Percentiles rank a stretch among this genome's conserved stretches.
Evolutionary conservation across 2,888 invertebrate species (phyloP).

Genomic region (Saturnia japonica): DNA sequence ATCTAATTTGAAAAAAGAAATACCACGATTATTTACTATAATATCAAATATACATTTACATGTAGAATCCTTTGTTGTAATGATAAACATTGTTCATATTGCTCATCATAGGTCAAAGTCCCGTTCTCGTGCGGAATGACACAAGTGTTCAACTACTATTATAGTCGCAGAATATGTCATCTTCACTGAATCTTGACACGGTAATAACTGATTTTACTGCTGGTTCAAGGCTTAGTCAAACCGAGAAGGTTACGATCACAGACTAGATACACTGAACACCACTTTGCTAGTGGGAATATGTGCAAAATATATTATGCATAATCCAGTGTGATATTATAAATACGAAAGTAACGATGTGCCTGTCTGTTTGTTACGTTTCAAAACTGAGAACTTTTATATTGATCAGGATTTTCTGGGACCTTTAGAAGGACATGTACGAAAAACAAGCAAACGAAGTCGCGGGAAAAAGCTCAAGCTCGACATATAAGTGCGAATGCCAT

Average conservation of each 20-base stretch:
- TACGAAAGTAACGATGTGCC: too few relatives aligned
- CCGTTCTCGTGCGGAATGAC: not conserved
- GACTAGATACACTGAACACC: not conserved
- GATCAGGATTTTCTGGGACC: too few relatives aligned
- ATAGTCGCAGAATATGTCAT: not conserved
- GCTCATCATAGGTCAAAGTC: constrained; percentile 25
- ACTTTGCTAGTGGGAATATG: not conserved
- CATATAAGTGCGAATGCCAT: not conserved
- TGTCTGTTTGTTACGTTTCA: too few relatives aligned
- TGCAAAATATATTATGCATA: not conserved
- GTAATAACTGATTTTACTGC: not conserved
- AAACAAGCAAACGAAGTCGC: too few relatives aligned
- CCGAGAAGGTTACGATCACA: not conserved
- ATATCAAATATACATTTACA: constrained; percentile 1
- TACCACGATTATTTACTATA: not conserved
- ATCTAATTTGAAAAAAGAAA: not conserved
- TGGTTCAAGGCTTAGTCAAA: not conserved
- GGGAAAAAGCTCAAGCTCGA: too few relatives aligned
- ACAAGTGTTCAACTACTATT: not conserved
- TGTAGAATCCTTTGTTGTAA: constrained; percentile 17
- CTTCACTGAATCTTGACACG: not conserved
- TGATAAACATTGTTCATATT: constrained; percentile 17
- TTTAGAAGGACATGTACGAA: too few relatives aligned
- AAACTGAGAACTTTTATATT: too few relatives aligned
- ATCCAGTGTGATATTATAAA: too few relatives aligned